Conservation (phyloP, 2,113 vertebrate genomes). For the Tetraodon nigroviridis region DNA sequence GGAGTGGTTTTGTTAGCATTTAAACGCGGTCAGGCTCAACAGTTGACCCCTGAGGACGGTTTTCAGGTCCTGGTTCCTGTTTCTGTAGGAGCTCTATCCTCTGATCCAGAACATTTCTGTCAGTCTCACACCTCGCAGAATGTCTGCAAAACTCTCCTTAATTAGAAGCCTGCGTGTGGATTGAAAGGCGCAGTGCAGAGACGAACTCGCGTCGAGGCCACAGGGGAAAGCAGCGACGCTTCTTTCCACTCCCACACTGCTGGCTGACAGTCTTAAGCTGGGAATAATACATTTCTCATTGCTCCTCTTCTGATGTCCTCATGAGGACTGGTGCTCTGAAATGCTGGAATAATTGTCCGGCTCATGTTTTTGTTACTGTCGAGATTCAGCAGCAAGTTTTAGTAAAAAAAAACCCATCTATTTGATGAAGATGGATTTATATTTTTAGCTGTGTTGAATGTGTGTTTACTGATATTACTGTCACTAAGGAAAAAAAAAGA, state of each 20-base stretch:
- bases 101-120: constrained; percentile 13
- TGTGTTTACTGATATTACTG: too few relatives aligned
- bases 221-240: constrained; percentile 39
- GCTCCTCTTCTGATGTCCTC: constrained; percentile 12
- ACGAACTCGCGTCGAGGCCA: constrained; percentile 47
- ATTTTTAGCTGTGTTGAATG: too few relatives aligned
- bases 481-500: too few relatives aligned
- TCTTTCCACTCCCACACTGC: constrained; percentile 42
- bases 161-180: constrained; percentile 34
- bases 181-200: constrained; percentile 26
- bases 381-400: too few relatives aligned
- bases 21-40: too few relatives aligned
- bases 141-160: constrained; percentile 4
- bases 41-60: too few relatives aligned
- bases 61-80: too few relatives aligned
- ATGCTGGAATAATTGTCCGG: too few relatives aligned
- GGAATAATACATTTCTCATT: constrained; percentile 8
- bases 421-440: too few relatives aligned
- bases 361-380: too few relatives aligned
- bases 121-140: constrained; percentile 12
- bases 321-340: neutral
- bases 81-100: neutral
- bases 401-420: too few relatives aligned
- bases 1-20: too few relatives aligned
- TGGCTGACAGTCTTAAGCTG: constrained; percentile 21